Evolutionary conservation across 2,113 vertebrate genomes (phyloP), one percentile per base, ranked within the genome.

Genomic region (Cyprinodon variegatus): DNA sequence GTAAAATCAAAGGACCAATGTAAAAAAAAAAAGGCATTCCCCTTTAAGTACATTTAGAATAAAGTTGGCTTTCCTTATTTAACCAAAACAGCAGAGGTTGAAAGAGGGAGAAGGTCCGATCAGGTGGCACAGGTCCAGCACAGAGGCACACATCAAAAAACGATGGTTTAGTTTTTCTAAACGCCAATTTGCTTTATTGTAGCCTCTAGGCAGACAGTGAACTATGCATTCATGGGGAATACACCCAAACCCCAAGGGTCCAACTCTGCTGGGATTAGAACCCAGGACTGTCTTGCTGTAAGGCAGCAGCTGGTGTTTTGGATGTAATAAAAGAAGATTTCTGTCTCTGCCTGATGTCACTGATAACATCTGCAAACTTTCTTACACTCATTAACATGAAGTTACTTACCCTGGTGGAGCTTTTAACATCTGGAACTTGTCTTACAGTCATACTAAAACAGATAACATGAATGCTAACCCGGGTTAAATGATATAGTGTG

Each of bases 391-490:
- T 9, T 41, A 6, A 4, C 36, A 39, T 78, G 66, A 70, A 20
- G 3, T 59, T 20, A 40, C 61, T 68, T 39, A 81, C 65, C 50
- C 76, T 69, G 62, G 62, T 83, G 40, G 59, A 4, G 0, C 9
- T 8, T n/a, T 59, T 37, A 74, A 63, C 72, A 81, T 20, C 38
- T 43, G 63, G 12, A 62, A 13, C 36, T 4, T 62, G 36, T 81
- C 80, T 87, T 81, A 68, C 17, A 48, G 48, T 7, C 64, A 46
- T 41, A 41, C 20, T 67, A 43, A 63, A 37, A 8, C 41, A 61
- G 53, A 13, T 46, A 38, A 60, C 15, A 64, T 65, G 15, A 40
- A 14, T 4, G 70, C 72, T 72, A 61, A 68, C 22, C 63, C n/a
- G 0, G 11, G n/a, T 59, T 61, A 63, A 62, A 76, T 38, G 36